These are phyloP conservation scores for Mylabris phalerata DNA, from an alignment of 1,140 invertebrate species.

Conservation along the genomic window DNA sequence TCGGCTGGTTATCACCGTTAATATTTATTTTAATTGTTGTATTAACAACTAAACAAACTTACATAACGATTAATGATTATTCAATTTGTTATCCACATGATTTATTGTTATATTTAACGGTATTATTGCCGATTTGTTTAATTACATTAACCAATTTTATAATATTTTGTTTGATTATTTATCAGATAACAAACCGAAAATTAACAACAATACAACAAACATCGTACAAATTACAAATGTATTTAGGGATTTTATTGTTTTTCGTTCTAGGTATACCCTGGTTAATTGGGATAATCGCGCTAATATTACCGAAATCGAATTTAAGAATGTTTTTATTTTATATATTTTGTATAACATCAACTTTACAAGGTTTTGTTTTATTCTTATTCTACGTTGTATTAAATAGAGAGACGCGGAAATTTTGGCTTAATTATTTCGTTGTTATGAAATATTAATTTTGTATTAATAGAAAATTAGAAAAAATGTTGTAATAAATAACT, in stretches of 20 bases:
- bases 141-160: conserved; percentile 49
- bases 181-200: conserved; percentile 45
- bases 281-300: conserved; percentile 55
- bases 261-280: conserved; percentile 55
- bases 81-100: conserved; percentile 52
- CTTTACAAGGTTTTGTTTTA: conserved; percentile 54
- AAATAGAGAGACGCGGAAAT: conserved; percentile 47
- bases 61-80: conserved; percentile 31
- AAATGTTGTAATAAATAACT: not conserved
- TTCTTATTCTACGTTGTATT: conserved; percentile 56
- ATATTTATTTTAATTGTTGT: conserved; percentile 29
- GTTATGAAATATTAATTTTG: not conserved
- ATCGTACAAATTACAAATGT: conserved; percentile 46
- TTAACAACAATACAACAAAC: conserved; percentile 45
- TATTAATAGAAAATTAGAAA: not conserved
- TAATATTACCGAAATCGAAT: conserved; percentile 39
- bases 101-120: conserved; percentile 44
- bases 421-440: conserved; percentile 41
- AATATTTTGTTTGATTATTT: conserved; percentile 50
- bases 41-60: conserved; percentile 43
- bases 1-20: conserved; percentile 35
- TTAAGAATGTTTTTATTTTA: conserved; percentile 44
- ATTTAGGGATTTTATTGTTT: conserved; percentile 52
- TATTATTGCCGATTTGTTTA: conserved; percentile 49
- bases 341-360: conserved; percentile 54